Evolutionary conservation across 2,888 invertebrate species (phyloP).

Genomic region (Synanthedon myopaeformis): DNA sequence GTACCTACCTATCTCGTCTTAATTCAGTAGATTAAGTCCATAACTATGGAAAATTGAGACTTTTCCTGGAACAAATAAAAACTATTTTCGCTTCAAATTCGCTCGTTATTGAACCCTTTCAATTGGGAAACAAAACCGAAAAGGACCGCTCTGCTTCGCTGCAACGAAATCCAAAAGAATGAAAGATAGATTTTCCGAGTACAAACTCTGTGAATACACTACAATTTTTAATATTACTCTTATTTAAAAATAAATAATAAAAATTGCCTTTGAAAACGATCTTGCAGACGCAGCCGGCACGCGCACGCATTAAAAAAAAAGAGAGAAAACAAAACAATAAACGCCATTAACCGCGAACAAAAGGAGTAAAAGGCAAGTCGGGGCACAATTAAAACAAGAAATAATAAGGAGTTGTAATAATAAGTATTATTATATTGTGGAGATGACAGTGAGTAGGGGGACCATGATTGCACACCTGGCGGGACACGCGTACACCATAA

Average conservation of each 20-base stretch:
- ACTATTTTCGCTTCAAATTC: too few relatives aligned
- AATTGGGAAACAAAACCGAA: too few relatives aligned
- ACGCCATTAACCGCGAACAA: conserved; percentile 66
- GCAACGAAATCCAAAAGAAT: background rate
- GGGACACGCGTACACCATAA: conserved; percentile 26
- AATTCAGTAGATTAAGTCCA: too few relatives aligned
- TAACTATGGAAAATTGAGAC: too few relatives aligned
- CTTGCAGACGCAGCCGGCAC: conserved; percentile 57
- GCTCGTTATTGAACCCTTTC: too few relatives aligned
- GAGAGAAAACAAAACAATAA: conserved; percentile 48
- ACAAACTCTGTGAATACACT: background rate
- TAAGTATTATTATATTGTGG: conserved; percentile 58
- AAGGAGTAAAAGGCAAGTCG: conserved; percentile 67
- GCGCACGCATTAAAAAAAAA: conserved; percentile 49
- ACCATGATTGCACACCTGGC: conserved; percentile 45
- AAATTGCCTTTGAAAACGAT: conserved; percentile 14
- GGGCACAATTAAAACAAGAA: conserved; percentile 69
- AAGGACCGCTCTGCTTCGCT: background rate
- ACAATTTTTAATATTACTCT: background rate
- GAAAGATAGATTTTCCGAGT: background rate
- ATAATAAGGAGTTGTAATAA: conserved; percentile 67
- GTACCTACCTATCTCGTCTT: too few relatives aligned
- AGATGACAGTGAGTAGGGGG: conserved; percentile 37
- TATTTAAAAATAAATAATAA: conserved; percentile 1
- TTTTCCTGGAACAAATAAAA: too few relatives aligned